Base-by-base conservation (phyloP, 1,140 invertebrate genomes). In the Chironomus tepperi region DNA sequence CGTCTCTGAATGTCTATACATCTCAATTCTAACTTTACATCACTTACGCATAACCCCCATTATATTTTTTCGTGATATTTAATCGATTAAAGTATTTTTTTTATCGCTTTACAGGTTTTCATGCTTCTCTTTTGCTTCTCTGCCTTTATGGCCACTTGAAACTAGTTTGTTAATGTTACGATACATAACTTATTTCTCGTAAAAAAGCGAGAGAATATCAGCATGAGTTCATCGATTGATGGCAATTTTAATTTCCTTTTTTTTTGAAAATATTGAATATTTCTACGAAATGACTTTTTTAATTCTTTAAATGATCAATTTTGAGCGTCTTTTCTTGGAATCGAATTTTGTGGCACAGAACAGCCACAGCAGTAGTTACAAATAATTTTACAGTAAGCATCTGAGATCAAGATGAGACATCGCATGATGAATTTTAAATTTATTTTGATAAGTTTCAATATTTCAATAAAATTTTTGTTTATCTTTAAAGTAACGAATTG, bases 41-140 rank as follows among this genome's bases (percentile, higher is more conserved):
- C 24, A 34, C 24, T 34, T 34, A 1, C 24, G 5, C 24, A 34
- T 5, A 1, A 5, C 5, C 24, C 24, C 24, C 1, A 34, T 34
- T 34, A 34, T 34, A 34, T 57, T 57, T 16, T 67, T 70, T 70
- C 65, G 65, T 70, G 65, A 70, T 70, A 70, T 70, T 70, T 19
- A 70, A 70, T 70, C 65, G 65, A 70, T 70, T 57, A 57, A 57
- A 70, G 24, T 34, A 34, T 19, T 70, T 16, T 10, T 67, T 70
- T 70, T 70, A 70, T 70, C 19, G 65, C 65, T 70, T 70, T 70
- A 70, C 65, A 70, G 65, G 65, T 70, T 70, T 70, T 18, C 19
- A 19, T 70, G 65, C 16, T n/a, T 57, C 47, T 57, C 12, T 57
- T 47, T 47, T 47, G 15, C 43, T 47, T 57, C n/a, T 57, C 15